A percentile compares a stretch with the other conserved stretches of the same genome.
Evolutionary conservation across 2,113 vertebrate species (phyloP).

Genomic region (Nicator chloris): DNA sequence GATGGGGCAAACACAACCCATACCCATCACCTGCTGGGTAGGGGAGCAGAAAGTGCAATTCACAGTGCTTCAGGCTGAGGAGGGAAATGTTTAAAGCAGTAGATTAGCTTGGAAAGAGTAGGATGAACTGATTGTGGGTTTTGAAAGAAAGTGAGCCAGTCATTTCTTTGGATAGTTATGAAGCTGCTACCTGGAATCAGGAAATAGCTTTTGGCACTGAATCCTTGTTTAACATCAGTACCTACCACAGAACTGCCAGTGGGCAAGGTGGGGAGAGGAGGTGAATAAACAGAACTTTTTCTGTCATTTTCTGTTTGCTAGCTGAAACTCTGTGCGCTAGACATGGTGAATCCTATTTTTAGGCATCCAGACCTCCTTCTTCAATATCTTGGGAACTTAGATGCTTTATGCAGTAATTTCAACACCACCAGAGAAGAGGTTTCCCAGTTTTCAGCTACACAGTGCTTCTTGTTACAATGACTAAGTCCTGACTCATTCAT

Average conservation of each 20-base stretch:
- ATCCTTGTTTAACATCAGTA: not conserved
- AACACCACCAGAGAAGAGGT: not conserved
- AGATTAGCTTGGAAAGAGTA: not conserved
- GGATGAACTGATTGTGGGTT: not conserved
- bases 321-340: not conserved
- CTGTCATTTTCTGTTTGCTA: not conserved
- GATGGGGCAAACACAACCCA: not conserved
- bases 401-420: not conserved
- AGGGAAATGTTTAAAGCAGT: not conserved
- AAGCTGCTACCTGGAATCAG: not conserved
- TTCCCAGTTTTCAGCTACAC: not conserved
- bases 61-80: not conserved
- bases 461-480: not conserved
- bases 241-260: slow-evolving; percentile 31
- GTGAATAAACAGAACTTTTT: slow-evolving; percentile 7
- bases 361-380: not conserved
- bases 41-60: not conserved
- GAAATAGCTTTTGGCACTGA: not conserved
- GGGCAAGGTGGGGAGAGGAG: slow-evolving; percentile 4
- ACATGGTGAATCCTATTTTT: not conserved
- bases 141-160: not conserved
- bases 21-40: not conserved
- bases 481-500: not conserved
- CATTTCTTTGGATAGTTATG: not conserved
- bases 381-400: not conserved